Evolutionary conservation across 2,888 invertebrate genomes (phyloP).

Genomic region (Apotomis betuletana): DNA sequence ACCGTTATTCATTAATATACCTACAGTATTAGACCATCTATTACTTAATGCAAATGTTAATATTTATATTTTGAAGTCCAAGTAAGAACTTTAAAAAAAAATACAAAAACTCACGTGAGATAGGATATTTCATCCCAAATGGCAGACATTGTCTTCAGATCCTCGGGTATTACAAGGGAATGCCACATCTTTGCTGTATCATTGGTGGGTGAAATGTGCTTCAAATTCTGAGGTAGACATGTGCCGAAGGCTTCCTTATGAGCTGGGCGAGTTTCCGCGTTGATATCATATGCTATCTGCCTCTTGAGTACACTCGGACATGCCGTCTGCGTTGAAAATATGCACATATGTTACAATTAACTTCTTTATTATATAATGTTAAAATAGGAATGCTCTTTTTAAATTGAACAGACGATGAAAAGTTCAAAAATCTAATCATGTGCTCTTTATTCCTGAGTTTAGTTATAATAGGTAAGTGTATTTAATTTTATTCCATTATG

Average conservation of each 20-base stretch:
- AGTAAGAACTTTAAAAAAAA: too few relatives aligned
- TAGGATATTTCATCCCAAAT: slow-evolving; percentile 86
- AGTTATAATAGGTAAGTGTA: background rate
- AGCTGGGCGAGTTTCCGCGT: slow-evolving; percentile 75
- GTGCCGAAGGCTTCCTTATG: slow-evolving; percentile 80
- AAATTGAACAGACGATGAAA: background rate
- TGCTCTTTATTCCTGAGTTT: background rate
- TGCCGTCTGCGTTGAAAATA: slow-evolving; percentile 59
- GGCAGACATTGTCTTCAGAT: slow-evolving; percentile 84
- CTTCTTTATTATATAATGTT: too few relatives aligned
- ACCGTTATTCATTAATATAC: too few relatives aligned
- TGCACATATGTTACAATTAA: too few relatives aligned
- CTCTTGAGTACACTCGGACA: slow-evolving; percentile 76
- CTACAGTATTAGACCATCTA: too few relatives aligned
- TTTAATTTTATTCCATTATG: background rate
- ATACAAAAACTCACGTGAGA: slow-evolving; percentile 72
- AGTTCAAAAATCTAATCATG: background rate
- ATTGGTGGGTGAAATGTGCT: slow-evolving; percentile 81
- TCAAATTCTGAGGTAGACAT: slow-evolving; percentile 76
- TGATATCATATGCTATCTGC: slow-evolving; percentile 77
- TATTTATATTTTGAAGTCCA: too few relatives aligned
- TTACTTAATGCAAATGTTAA: too few relatives aligned
- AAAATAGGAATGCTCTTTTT: too few relatives aligned
- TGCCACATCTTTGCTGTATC: slow-evolving; percentile 82
- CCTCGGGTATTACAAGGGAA: slow-evolving; percentile 80